Percentiles rank a stretch among this genome's conserved stretches.
These are phyloP conservation scores for Epinephelus fuscoguttatus DNA, from an alignment of 2,113 vertebrate species.

Conservation along the genomic window DNA sequence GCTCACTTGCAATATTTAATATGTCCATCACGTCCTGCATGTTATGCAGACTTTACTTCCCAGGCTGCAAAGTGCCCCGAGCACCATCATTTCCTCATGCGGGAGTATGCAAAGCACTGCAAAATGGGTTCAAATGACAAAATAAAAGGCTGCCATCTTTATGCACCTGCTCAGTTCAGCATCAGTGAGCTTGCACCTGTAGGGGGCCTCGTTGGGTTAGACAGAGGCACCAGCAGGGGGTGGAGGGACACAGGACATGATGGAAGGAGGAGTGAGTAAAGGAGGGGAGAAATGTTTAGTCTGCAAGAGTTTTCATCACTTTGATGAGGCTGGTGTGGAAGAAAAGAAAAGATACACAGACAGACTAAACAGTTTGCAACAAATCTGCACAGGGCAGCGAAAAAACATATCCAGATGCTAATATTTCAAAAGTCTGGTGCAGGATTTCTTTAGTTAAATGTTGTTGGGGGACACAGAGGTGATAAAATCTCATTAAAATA, in stretches of 20 bases:
- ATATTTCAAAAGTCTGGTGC: neutral
- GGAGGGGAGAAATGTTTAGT: constrained; percentile 1
- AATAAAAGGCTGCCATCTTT: constrained; percentile 55
- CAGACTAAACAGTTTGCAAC: constrained; percentile 2
- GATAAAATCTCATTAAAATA: neutral
- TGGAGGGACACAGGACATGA: constrained; percentile 34
- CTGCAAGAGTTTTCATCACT: constrained; percentile 13
- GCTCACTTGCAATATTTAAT: neutral
- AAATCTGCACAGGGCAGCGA: constrained; percentile 13
- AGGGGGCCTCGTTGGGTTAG: constrained; percentile 79
- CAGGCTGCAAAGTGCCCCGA: constrained; percentile 32
- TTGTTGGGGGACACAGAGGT: neutral
- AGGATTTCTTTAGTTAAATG: neutral
- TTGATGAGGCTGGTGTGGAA: constrained; percentile 6
- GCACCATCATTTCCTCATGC: constrained; percentile 19
- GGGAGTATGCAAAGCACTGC: constrained; percentile 35
- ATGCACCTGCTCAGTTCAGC: constrained; percentile 63
- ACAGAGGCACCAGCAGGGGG: constrained; percentile 58
- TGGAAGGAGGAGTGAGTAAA: constrained; percentile 18
- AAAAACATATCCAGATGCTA: neutral
- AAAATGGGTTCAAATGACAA: constrained; percentile 67
- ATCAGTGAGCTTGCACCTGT: constrained; percentile 67
- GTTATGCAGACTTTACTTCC: constrained; percentile 2
- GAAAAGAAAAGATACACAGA: neutral
- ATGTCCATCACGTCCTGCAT: constrained; percentile 7